A percentile compares a stretch with the other conserved stretches of the same genome.
phyloP scores from a whole-genome alignment of 2,113 vertebrate species.

The Strigops habroptila region DNA sequence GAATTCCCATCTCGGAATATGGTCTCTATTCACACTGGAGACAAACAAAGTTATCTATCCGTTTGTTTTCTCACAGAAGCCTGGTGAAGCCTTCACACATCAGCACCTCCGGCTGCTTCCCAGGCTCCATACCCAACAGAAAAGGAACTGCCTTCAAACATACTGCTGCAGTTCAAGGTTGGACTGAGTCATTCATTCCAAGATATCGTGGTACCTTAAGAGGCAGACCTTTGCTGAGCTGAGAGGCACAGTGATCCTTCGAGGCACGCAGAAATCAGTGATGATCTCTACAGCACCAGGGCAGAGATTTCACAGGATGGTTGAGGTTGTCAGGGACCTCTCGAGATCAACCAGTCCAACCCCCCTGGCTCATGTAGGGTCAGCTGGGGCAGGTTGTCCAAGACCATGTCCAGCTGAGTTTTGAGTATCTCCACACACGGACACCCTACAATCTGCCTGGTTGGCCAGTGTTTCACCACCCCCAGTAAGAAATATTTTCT shows the following conservation, averaged over 20 bases:
- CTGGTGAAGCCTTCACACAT: neutral
- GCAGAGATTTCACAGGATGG: neutral
- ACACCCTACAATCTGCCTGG: neutral
- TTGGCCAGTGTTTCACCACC: neutral
- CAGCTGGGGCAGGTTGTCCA: neutral
- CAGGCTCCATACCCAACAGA: neutral
- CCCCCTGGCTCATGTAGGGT: neutral
- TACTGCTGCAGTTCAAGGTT: neutral
- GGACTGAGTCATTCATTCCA: neutral
- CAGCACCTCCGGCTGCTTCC: neutral
- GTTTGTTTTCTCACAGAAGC: neutral
- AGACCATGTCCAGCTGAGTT: neutral
- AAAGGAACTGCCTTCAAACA: neutral
- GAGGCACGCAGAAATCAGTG: neutral
- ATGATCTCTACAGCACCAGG: neutral
- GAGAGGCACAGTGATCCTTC: neutral
- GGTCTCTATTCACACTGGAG: neutral
- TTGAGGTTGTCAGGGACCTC: neutral
- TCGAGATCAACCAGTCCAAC: accelerated
- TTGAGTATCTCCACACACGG: neutral
- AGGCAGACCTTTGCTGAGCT: neutral
- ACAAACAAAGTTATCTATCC: neutral
- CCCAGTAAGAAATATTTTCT: neutral
- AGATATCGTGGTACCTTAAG: accelerated
- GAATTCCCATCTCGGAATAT: neutral